Conservation (phyloP, 2,113 vertebrate genomes). For the Formicarius rufipectus region DNA sequence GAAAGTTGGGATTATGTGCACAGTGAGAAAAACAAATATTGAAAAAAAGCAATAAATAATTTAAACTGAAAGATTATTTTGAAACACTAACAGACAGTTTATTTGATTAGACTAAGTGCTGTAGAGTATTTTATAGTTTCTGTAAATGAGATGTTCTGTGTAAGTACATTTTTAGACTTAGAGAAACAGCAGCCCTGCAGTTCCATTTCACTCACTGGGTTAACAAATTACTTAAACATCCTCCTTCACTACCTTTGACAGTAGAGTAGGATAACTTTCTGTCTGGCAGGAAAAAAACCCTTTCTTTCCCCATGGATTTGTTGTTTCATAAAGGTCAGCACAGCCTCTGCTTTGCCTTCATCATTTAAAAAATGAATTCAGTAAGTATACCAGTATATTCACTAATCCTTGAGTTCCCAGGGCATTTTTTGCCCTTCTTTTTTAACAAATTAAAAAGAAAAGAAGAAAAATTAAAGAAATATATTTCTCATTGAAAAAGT, state of each 20-base stretch:
- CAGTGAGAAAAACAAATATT: neutral
- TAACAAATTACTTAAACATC: neutral
- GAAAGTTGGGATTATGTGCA: neutral
- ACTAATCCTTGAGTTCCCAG: neutral
- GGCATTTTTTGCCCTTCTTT: accelerated
- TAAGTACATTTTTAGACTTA: neutral
- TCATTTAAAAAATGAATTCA: neutral
- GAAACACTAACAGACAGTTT: neutral
- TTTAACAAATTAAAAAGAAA: neutral
- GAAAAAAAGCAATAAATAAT: neutral
- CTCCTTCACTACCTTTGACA: neutral
- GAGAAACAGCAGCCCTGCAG: neutral
- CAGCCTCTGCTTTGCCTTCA: neutral
- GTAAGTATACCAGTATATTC: neutral
- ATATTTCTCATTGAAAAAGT: neutral
- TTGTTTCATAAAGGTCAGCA: neutral
- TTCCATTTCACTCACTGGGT: neutral
- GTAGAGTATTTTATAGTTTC: neutral
- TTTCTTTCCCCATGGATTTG: neutral
- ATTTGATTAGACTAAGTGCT: neutral
- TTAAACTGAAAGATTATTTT: neutral
- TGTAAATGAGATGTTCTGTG: neutral
- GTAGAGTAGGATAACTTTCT: neutral
- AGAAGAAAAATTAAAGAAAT: neutral
- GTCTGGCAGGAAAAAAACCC: neutral